A percentile compares a stretch with the other conserved stretches of the same genome.
Evolutionary conservation across 2,888 invertebrate genomes (phyloP).

Genomic region (Plagodis dolabraria): DNA sequence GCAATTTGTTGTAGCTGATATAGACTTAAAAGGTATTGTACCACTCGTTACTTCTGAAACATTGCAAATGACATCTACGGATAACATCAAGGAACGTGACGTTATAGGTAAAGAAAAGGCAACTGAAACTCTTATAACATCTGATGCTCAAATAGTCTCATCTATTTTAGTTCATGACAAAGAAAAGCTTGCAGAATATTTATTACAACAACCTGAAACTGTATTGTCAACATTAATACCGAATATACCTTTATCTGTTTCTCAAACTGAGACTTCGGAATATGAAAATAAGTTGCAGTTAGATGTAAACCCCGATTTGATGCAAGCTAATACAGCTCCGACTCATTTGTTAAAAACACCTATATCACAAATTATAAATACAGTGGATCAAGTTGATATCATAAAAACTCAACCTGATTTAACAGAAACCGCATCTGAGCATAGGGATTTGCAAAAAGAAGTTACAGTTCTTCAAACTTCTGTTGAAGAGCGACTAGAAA

Average conservation of each 20-base stretch:
- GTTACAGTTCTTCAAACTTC: slow-evolving; percentile 67
- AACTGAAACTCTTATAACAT: slow-evolving; percentile 81
- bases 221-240: slow-evolving; percentile 82
- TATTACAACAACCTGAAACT: slow-evolving; percentile 53
- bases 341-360: slow-evolving; percentile 73
- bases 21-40: slow-evolving; percentile 84
- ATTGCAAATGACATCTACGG: slow-evolving; percentile 67
- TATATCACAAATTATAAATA: slow-evolving; percentile 72
- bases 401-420: slow-evolving; percentile 45
- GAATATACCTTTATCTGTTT: slow-evolving; percentile 86
- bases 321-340: slow-evolving; percentile 53
- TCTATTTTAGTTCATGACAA: slow-evolving; percentile 87
- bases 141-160: slow-evolving; percentile 87
- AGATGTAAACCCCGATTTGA: slow-evolving; percentile 50
- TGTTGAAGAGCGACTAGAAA: slow-evolving; percentile 80
- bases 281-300: slow-evolving; percentile 84
- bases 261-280: slow-evolving; percentile 87
- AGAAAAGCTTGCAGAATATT: slow-evolving; percentile 75
- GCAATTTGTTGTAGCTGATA: slow-evolving; percentile 81
- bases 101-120: slow-evolving; percentile 69
- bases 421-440: slow-evolving; percentile 57
- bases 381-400: slow-evolving; percentile 67
- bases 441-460: slow-evolving; percentile 71
- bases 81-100: slow-evolving; percentile 81
- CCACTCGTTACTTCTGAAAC: slow-evolving; percentile 85